Evolutionary conservation across 2,113 vertebrate genomes (phyloP).

Genomic region (Podarcis muralis): DNA sequence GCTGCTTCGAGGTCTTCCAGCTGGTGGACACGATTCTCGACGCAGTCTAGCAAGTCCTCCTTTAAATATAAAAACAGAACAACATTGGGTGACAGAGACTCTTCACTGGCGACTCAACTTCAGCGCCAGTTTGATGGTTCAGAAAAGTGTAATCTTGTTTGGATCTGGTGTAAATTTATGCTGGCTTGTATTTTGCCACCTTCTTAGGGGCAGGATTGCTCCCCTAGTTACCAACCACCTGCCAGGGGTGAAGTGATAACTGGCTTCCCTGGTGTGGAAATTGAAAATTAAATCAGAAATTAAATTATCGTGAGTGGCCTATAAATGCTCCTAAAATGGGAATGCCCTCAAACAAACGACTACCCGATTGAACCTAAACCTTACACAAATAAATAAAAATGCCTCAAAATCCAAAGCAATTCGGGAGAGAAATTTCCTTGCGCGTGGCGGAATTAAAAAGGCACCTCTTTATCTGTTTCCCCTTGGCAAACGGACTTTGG

Average conservation of each 20-base stretch:
- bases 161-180: too few relatives aligned
- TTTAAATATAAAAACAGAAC: conserved; percentile 51
- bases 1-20: conserved; percentile 93
- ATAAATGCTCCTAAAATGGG: too few relatives aligned
- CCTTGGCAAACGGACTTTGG: conserved; percentile 23
- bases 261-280: too few relatives aligned
- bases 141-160: not conserved
- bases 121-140: not conserved
- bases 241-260: too few relatives aligned
- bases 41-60: conserved; percentile 85
- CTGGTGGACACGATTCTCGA: conserved; percentile 86
- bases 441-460: not conserved
- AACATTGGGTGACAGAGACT: not conserved
- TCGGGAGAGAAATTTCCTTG: not conserved
- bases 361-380: not conserved
- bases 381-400: not conserved
- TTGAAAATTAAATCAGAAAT: not conserved
- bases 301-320: too few relatives aligned
- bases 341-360: not conserved
- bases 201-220: too few relatives aligned
- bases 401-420: not conserved
- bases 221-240: not conserved
- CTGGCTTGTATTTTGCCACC: too few relatives aligned
- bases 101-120: not conserved
- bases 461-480: not conserved